Base-by-base conservation (phyloP, 92 coral and sea anemone genomes). In the Montipora capitata region DNA sequence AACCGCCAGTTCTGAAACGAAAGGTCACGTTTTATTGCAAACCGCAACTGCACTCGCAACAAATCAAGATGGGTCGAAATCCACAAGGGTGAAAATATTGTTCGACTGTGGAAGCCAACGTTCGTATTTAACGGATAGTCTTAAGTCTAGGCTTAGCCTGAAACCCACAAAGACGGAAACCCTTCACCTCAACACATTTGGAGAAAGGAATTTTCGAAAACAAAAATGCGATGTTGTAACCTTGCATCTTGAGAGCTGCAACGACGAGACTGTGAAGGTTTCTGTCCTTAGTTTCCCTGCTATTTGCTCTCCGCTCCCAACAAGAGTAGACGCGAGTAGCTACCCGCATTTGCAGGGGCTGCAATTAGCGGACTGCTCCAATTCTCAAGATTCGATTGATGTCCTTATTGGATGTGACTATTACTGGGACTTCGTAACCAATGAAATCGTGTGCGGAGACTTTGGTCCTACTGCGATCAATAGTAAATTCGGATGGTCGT, bases 401-500 rank as follows among this genome's bases (percentile, higher is more conserved):
- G 80, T 91, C 14, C 85, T 94, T 12, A 91, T 94, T 14, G 94
- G 96, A 2, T 88, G 93, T 0, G 96, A 91, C 77, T 20, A 94
- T 74, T 94, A 94, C 49, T 94, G 93, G 96, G 87, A 88, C 74
- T 70, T 94, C 40, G 88, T 94, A 3, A 63, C 65, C 4, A 84
- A 78, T 43, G 87, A 91, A 17, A 75, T 84, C 3, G 63, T 91
- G 2, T 90, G 82, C 13, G 93, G 94, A 68, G 85, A 94, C 4
- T 15, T 71, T 61, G 94, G 94, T 56, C 96, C 96, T 18, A 82
- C 89, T 1, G 96, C 94, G 2, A 56, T 90, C 40, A 72, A 91
- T 42, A 94, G 92, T 40, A 79, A 84, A 68, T 85, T 94, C 35
- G 94, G 96, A 57, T 94, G 96, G 96, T n/a, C n/a, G 18, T 68